Base-by-base conservation (phyloP, 2,113 vertebrate species). In the Naja naja region DNA sequence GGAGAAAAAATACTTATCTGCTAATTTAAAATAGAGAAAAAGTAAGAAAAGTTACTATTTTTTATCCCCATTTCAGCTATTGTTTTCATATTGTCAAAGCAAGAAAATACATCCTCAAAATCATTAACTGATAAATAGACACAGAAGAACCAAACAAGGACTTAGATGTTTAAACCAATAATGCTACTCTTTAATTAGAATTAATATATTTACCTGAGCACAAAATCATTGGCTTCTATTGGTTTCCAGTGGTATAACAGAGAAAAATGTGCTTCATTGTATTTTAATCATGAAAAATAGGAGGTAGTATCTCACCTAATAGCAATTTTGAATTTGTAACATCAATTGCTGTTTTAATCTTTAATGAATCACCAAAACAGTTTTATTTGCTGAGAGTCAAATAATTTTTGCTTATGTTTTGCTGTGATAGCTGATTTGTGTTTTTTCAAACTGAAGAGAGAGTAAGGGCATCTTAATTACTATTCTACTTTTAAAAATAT, bases 171-270 rank as follows among this genome's bases (percentile, higher is more conserved):
- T 92, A 92, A 94, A 95, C 87, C 11, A 94, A 92, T 69, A 54
- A 85, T 58, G 49, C 60, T 74, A 94, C 34, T 0, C 64, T 64
- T 95, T 81, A 94, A 92, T 91, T n/a, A 20, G 22, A 88, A 47
- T 91, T 95, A 47, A 90, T 60, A 7, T 85, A 5, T 18, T 64
- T 81, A 18, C 45, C 88, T 85, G 94, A 74, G 85, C 89, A 91
- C 91, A 88, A 74, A 56, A 89, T 93, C 94, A 95, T 81, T 93
- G 34, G 30, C 58, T 94, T 27, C 55, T 90, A 92, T 23, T 91
- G 25, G 54, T 52, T 58, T 95, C 22, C 49, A 58, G 30, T 30
- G 91, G 34, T 30, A 5, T 88, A 91, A 56, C 55, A 39, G n/a
- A 92, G 91, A 88, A 96, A 95, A 94, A 5, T 2, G 90, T 25